phyloP scores from a whole-genome alignment of 2,888 invertebrate genomes.

The Tubulanus polymorphus region DNA sequence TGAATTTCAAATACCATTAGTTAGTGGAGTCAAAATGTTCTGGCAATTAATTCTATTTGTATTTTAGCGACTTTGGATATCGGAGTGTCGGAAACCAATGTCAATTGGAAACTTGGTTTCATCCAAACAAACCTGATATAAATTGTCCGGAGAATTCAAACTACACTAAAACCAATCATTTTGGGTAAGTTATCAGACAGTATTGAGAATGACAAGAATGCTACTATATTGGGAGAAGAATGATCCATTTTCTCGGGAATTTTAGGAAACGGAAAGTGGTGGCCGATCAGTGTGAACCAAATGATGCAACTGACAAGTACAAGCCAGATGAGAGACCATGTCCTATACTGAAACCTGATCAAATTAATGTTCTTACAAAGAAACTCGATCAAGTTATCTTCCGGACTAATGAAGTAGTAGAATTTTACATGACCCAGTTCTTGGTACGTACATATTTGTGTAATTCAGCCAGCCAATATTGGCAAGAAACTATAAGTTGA shows the following conservation, averaged over 20 bases:
- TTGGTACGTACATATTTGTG: slow-evolving; percentile 22
- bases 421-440: slow-evolving; percentile 31
- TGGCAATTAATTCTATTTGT: neutral
- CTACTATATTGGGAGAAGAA: slow-evolving; percentile 25
- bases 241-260: too few species aligned
- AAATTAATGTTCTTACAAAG: slow-evolving; percentile 24
- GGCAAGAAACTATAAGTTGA: too few species aligned
- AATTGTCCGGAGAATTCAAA: slow-evolving; percentile 13
- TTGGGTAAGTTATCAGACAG: too few species aligned
- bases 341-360: slow-evolving; percentile 30
- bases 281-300: slow-evolving; percentile 31
- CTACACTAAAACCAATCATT: slow-evolving; percentile 25
- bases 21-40: neutral
- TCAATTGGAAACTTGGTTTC: slow-evolving; percentile 23
- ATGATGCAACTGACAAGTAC: slow-evolving; percentile 21
- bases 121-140: slow-evolving; percentile 18
- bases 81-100: slow-evolving; percentile 19
- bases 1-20: neutral
- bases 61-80: slow-evolving; percentile 45
- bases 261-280: slow-evolving; percentile 41
- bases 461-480: neutral
- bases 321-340: slow-evolving; percentile 24
- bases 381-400: slow-evolving; percentile 23
- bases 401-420: slow-evolving; percentile 21
- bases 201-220: slow-evolving; percentile 26